Evolutionary conservation across 2,797 vertebrate species (phyloP).

Genomic region (Clarias fuscus): DNA sequence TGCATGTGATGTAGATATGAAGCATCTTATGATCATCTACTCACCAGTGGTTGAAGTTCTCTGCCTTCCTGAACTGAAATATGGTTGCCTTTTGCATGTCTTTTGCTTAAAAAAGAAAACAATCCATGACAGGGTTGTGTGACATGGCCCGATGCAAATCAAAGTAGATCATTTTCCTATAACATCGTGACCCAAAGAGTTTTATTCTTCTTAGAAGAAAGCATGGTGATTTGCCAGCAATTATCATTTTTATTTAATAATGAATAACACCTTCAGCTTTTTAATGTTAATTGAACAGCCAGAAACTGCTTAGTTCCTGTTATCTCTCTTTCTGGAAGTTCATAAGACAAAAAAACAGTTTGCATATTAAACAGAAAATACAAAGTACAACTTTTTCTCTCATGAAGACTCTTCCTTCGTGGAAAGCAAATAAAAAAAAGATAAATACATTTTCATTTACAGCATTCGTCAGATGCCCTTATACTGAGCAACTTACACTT

Average conservation of each 20-base stretch:
- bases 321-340: background rate
- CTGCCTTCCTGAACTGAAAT: background rate
- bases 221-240: background rate
- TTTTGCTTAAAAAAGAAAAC: conserved; percentile 2
- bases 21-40: background rate
- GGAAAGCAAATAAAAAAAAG: background rate
- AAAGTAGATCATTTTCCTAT: background rate
- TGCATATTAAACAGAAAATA: background rate
- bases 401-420: background rate
- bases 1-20: background rate
- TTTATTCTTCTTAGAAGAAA: background rate
- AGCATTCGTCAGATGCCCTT: background rate
- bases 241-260: background rate
- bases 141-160: background rate
- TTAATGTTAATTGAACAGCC: too few species aligned
- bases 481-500: background rate
- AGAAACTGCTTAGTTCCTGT: background rate
- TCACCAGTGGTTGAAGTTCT: background rate
- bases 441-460: background rate
- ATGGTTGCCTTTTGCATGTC: background rate
- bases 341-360: background rate
- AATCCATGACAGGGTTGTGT: background rate
- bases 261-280: background rate
- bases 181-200: background rate
- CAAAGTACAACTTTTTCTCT: background rate